Conservation (phyloP, 2,888 invertebrate species). For the Pandemis cinnamomeana region DNA sequence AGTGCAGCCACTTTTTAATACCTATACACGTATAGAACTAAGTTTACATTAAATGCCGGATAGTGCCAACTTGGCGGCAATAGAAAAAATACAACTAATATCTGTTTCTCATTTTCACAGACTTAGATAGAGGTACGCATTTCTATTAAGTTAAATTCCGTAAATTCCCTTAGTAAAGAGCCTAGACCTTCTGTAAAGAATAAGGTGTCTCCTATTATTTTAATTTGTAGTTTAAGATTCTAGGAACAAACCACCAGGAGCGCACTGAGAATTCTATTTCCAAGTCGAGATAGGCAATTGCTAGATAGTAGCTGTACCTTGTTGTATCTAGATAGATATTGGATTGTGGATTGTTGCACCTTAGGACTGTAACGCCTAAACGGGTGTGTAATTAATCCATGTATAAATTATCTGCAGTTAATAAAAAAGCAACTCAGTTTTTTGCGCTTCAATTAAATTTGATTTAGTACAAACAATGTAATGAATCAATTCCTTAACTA, state of each 20-base stretch:
- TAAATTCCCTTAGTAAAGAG: too few species aligned
- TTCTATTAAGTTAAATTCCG: too few species aligned
- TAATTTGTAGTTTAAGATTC: too few species aligned
- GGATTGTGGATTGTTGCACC: not conserved
- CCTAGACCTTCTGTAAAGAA: too few species aligned
- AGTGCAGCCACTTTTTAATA: slow-evolving; percentile 30
- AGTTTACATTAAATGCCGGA: slow-evolving; percentile 27
- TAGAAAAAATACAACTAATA: not conserved
- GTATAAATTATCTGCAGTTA: not conserved
- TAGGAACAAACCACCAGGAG: too few species aligned
- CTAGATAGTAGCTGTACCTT: too few species aligned
- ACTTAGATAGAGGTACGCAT: too few species aligned
- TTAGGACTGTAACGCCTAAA: not conserved
- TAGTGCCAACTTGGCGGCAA: not conserved
- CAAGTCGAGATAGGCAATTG: not conserved
- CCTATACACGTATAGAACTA: slow-evolving; percentile 12
- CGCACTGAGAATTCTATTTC: too few species aligned
- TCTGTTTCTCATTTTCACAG: too few species aligned
- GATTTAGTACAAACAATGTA: not conserved
- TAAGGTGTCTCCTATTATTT: too few species aligned
- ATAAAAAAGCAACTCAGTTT: not conserved
- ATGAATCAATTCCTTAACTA: slow-evolving; percentile 9
- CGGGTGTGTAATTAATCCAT: not conserved
- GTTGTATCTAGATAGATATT: too few species aligned
- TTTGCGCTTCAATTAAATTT: not conserved